Base-by-base conservation (phyloP, 2,888 invertebrate genomes). In the Volucella inanis region DNA sequence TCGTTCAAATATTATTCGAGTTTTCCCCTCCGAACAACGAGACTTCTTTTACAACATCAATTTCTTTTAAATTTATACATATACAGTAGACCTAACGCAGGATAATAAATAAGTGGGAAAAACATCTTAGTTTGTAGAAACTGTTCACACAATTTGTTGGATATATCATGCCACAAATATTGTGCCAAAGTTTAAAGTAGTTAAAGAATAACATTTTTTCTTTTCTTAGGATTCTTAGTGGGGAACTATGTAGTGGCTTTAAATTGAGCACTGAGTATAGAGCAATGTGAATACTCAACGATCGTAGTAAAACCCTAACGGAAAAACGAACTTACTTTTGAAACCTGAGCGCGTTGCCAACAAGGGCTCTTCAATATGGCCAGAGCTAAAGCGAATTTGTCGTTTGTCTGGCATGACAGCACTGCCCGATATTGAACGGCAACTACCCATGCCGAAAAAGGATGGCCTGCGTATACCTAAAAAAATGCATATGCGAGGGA, bases 401-500 rank as follows among this genome's bases (percentile, higher is more conserved):
- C 87, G 88, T 68, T 75, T 64, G 70, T 61, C 71, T 87, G 82
- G 81, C 87, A 83, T 55, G 89, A 89, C 90, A 87, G 92, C 92
- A 90, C 92, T 93, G 88, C 94, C 94, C 80, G 94, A 94, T n/a
- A 94, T 94, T 0, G 93, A 93, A 75, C 93, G 90, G 31, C 93
- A 93, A 87, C 85, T 81, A 85, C 80, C 85, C 85, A 81, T 85
- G 76, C 72, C 95, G 94, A 92, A 94, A 95, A 88, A 95, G 94
- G 95, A 94, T 68, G 95, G 95, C 92, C 95, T 95, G 89, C 92
- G 91, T 90, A 92, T 91, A 90, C 91, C 92, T 92, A 91, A 91
- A 91, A 85, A 92, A 72, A 87, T 71, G 70, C 76, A 84, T 86
- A 83, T 81, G 87, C 85, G 79, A 82, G 81, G 85, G 85, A 68